A percentile compares a stretch with the other conserved stretches of the same genome.
These are phyloP conservation scores for Perccottus glenii DNA, from an alignment of 2,113 vertebrate genomes.

Conservation along the genomic window DNA sequence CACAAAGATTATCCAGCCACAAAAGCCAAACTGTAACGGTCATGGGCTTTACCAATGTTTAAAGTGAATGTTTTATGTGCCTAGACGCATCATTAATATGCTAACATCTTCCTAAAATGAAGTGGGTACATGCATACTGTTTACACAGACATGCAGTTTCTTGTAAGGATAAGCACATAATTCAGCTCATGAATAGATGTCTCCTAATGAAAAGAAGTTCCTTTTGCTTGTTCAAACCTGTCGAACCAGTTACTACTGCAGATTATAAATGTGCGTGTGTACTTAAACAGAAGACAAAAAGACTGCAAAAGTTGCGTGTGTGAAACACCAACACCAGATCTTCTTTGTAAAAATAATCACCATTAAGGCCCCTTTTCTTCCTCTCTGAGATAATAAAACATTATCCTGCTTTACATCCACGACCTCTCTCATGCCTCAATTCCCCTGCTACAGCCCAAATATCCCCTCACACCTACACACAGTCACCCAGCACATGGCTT, in stretches of 20 bases:
- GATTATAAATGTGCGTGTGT: slow-evolving; percentile 22
- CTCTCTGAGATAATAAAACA: slow-evolving; percentile 61
- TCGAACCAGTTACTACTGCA: slow-evolving; percentile 50
- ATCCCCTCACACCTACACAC: slow-evolving; percentile 73
- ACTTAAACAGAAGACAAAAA: slow-evolving; percentile 18
- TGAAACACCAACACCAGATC: slow-evolving; percentile 52
- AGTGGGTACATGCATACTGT: slow-evolving; percentile 6
- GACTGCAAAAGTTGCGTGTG: slow-evolving; percentile 45
- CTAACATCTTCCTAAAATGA: background rate
- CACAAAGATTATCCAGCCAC: background rate
- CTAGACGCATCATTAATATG: background rate
- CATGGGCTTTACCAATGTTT: slow-evolving; percentile 1
- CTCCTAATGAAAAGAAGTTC: slow-evolving; percentile 51
- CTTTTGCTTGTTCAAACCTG: slow-evolving; percentile 53
- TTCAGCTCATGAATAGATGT: slow-evolving; percentile 46
- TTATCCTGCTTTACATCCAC: slow-evolving; percentile 65
- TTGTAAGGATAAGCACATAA: slow-evolving; percentile 48
- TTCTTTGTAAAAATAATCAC: slow-evolving; percentile 57
- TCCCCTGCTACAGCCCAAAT: slow-evolving; percentile 61
- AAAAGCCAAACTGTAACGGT: background rate
- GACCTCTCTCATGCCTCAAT: slow-evolving; percentile 66
- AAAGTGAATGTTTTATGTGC: background rate
- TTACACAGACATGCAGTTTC: slow-evolving; percentile 38
- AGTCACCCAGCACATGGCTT: slow-evolving; percentile 56
- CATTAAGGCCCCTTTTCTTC: slow-evolving; percentile 46